Conservation (phyloP, 2,113 vertebrate species). For the Labeo rohita region DNA sequence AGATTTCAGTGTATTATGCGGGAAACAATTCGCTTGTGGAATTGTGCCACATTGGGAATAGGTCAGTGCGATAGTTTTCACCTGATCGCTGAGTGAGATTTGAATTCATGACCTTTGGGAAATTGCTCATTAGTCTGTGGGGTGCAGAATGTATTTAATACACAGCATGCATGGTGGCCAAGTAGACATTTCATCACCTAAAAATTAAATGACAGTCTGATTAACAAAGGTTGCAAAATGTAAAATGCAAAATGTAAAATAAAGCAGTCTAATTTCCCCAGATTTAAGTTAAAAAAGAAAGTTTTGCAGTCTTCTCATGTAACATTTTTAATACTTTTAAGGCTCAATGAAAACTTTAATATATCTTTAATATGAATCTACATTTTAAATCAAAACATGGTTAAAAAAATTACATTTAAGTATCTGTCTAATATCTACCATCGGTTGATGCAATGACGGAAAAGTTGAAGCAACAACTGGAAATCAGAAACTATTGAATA, state of each 20-base stretch:
- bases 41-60: not conserved
- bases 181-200: not conserved
- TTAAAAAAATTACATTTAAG: not conserved
- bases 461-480: not conserved
- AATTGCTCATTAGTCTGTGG: slow-evolving; percentile 28
- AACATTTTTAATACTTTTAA: not conserved
- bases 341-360: not conserved
- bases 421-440: not conserved
- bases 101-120: slow-evolving; percentile 14
- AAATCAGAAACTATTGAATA: not conserved
- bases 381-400: not conserved
- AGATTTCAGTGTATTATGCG: not conserved
- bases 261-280: not conserved
- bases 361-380: not conserved
- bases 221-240: not conserved
- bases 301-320: not conserved
- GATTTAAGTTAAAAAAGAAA: not conserved
- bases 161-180: not conserved
- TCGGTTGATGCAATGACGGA: not conserved
- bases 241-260: slow-evolving; percentile 8
- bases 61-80: not conserved
- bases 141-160: slow-evolving; percentile 15
- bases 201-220: not conserved
- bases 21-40: not conserved
- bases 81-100: not conserved